Evolutionary conservation across 1,140 invertebrate species (phyloP).

Genomic region (Coenobita brevimanus): DNA sequence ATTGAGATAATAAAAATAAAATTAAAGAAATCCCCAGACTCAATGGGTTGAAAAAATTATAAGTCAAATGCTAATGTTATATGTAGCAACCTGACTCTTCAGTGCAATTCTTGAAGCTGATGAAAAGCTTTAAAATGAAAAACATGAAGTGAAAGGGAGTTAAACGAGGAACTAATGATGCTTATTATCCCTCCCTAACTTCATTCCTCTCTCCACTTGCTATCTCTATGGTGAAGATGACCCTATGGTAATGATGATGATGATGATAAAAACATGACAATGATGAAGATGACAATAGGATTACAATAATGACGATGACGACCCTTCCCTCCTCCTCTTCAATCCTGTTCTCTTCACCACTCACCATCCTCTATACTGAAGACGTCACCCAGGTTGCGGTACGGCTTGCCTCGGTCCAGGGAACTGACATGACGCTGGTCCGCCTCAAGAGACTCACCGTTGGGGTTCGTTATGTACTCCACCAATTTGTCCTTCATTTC

Average conservation of each 20-base stretch:
- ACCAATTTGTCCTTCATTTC: slow-evolving; percentile 94
- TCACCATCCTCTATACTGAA: slow-evolving; percentile 94
- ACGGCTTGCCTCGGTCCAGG: slow-evolving; percentile 86
- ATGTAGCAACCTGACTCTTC: no score
- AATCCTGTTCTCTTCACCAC: not conserved
- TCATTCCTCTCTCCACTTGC: no score
- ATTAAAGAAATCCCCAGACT: no score
- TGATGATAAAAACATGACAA: not conserved
- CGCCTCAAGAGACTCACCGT: slow-evolving; percentile 76
- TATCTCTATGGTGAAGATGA: no score
- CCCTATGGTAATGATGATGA: not conserved
- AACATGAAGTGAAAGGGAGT: no score
- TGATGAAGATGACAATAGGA: not conserved
- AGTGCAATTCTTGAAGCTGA: no score
- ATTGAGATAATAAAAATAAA: no score
- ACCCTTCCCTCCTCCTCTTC: not conserved
- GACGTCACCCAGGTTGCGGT: slow-evolving; percentile 91
- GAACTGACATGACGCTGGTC: slow-evolving; percentile 73
- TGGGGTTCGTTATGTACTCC: slow-evolving; percentile 94
- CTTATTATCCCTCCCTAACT: not conserved
- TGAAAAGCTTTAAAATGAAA: no score
- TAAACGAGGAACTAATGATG: no score
- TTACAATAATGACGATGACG: no score
- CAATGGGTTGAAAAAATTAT: no score
- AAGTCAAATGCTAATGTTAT: no score